Evolutionary conservation across 2,797 vertebrate species (phyloP).

Genomic region (Sylvia borin): DNA sequence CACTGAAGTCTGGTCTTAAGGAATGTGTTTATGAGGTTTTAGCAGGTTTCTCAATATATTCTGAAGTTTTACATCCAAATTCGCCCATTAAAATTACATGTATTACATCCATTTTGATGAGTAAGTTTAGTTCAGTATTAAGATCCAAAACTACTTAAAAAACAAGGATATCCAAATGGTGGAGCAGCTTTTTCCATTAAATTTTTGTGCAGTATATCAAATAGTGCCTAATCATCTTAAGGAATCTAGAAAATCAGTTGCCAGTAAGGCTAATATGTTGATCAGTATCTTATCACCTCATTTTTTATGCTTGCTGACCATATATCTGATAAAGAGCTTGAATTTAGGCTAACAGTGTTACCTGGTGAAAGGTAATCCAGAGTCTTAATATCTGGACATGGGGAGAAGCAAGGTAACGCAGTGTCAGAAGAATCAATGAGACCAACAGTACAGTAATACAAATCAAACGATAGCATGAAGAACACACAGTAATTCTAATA

Average conservation of each 20-base stretch:
- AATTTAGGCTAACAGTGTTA: background rate
- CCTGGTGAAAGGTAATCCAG: background rate
- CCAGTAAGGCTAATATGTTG: background rate
- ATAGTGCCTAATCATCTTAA: background rate
- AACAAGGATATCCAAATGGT: background rate
- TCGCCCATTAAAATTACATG: background rate
- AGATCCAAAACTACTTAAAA: background rate
- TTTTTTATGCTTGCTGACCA: background rate
- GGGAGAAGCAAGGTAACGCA: background rate
- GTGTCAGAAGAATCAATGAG: background rate
- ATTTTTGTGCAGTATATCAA: background rate
- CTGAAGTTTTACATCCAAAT: background rate
- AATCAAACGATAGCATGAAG: background rate
- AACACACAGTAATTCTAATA: background rate
- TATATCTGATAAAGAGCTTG: background rate
- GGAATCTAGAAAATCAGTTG: background rate
- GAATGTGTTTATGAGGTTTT: background rate
- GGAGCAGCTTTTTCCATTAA: background rate
- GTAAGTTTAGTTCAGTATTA: background rate
- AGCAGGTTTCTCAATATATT: background rate
- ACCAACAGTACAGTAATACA: background rate
- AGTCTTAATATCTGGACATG: rapidly evolving
- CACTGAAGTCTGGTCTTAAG: background rate
- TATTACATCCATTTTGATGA: background rate
- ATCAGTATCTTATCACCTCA: background rate